Base-by-base conservation (phyloP, 1,140 invertebrate species). In the Tetramorium simillimum region DNA sequence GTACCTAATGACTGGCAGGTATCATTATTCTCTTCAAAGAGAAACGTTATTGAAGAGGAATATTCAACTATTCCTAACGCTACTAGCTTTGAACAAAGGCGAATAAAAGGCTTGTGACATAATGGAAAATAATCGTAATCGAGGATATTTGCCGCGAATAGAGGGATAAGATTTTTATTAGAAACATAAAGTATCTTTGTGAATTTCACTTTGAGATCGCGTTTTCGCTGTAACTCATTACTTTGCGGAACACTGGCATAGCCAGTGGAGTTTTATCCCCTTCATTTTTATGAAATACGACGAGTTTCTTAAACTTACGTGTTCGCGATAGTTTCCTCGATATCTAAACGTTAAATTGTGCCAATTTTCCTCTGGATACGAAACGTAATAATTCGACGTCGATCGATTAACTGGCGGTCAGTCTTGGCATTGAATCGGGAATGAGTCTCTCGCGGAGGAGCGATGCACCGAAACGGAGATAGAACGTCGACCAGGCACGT, bases 401-500 rank as follows among this genome's bases (percentile, higher is more conserved):
- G 80, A 73, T 73, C 80, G 80, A 90, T 90, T 90, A 90, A 90
- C 89, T 65, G 85, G 51, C 88, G 88, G 89, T 89, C 88, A 87
- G 85, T 28, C 60, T 70, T 77, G 84, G 63, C 76, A 56, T n/a
- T 80, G 77, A 84, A 89, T 89, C 65, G 53, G 70, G 86, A 91
- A 87, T 86, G 80, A 89, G 88, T 88, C 87, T 76, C 86, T 90
- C 76, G 86, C 82, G 87, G 86, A 88, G 72, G 77, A 87, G 80
- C 75, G 70, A 76, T 60, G 51, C 46, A 62, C 80, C 69, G 78
- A 78, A 67, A 70, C 40, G 37, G 70, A 85, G 65, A 49, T 73
- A 87, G 69, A 81, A 86, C 76, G 88, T 81, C 75, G 89, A 86
- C 81, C 89, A 75, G 92, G 90, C 89, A 90, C 92, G 93, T 93